Evolutionary conservation across 1,140 invertebrate genomes (phyloP), one percentile per base, ranked within the genome.

Genomic region (Achatina immaculata): DNA sequence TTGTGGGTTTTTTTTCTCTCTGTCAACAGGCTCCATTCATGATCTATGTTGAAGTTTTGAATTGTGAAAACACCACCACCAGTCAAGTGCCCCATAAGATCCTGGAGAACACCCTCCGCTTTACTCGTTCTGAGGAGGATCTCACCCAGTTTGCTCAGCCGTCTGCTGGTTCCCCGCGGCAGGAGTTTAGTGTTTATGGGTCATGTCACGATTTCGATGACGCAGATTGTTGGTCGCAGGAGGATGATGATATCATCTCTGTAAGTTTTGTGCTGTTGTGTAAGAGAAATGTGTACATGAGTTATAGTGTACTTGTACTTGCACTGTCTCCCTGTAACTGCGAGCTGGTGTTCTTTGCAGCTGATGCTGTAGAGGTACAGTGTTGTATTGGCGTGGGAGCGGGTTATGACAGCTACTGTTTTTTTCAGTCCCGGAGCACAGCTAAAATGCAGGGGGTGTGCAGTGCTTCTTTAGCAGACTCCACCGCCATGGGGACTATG

Each of bases 41-140:
- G 88, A 95, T 99, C 86, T 99, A 99, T 91, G 95, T 99, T 43
- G 98, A 99, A 93, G 96, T 98, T 4, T 78, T 99, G 24, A 96
- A 98, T 92, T 96, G 98, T 45, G 89, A 90, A 62, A 96, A 98
- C 88, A 93, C 96, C 58, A 84, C 95, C 82, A 94, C 94, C 24
- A 95, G 95, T 24, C 94, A 95, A 24, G 93, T 98, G 71, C 95
- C 95, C 82, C 92, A 93, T 55, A 95, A 97, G 92, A 94, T 95
- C 66, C 82, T 90, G 34, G 89, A 91, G 85, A 90, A 90, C 86
- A 94, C 94, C 16, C 91, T 97, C 82, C 92, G 96, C 85, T 97
- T 98, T 89, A 98, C 97, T 0, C 95, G 96, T 89, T 98, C 96
- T 58, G 97, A 99, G 90, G 97, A 99, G 91, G 97, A 97, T 90